Evolutionary conservation across 2,113 vertebrate species (phyloP).

Genomic region (Meriones unguiculatus): DNA sequence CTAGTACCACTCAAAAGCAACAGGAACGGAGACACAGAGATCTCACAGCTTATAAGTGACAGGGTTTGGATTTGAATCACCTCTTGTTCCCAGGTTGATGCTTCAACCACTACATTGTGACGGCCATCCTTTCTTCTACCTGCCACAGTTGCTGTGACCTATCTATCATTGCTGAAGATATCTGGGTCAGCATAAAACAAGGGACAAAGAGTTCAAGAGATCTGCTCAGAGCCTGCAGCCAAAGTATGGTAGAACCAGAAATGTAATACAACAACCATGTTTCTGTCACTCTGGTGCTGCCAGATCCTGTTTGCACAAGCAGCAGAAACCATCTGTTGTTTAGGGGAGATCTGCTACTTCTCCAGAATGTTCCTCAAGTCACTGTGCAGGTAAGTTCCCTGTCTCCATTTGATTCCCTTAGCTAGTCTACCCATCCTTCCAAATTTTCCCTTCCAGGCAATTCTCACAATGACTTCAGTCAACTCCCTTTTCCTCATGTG

Average conservation of each 20-base stretch:
- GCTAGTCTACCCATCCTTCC: background rate
- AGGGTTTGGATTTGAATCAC: background rate
- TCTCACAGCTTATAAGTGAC: background rate
- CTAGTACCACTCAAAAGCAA: background rate
- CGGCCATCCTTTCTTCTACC: background rate
- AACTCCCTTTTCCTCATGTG: background rate
- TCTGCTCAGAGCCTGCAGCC: background rate
- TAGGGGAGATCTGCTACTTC: background rate
- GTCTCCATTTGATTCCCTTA: too few species aligned
- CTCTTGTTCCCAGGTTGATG: background rate
- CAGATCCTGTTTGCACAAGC: background rate
- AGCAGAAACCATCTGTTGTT: background rate
- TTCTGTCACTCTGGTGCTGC: background rate
- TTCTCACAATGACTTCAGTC: background rate
- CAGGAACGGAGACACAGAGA: background rate
- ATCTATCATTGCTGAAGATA: background rate
- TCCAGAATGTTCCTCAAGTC: background rate
- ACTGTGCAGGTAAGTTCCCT: background rate
- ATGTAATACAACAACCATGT: background rate
- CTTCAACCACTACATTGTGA: background rate
- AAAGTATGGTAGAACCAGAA: background rate
- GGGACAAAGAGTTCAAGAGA: background rate
- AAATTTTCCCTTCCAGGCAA: background rate
- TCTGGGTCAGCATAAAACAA: background rate
- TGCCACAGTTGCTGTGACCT: background rate